Evolutionary conservation across 2,113 vertebrate species (phyloP).

Genomic region (Andinoacara biseriatus): DNA sequence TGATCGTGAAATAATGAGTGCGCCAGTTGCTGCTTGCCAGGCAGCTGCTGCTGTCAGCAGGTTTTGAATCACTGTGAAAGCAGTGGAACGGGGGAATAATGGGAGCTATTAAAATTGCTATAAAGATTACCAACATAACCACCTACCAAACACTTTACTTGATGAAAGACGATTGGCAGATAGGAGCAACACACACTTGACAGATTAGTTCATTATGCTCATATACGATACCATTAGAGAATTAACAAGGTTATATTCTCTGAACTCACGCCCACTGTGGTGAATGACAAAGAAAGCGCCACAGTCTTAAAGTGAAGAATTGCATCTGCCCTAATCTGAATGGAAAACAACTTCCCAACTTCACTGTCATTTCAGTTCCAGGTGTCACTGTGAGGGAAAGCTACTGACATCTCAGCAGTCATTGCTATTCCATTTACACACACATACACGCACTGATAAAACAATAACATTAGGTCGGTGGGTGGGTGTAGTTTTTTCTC

Average conservation of each 20-base stretch:
- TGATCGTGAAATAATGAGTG: conserved; percentile 72
- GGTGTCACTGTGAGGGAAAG: background rate
- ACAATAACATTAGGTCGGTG: background rate
- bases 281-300: background rate
- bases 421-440: background rate
- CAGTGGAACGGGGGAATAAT: conserved; percentile 48
- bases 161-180: conserved; percentile 47
- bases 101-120: conserved; percentile 56
- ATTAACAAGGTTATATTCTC: conserved; percentile 35
- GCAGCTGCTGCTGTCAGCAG: conserved; percentile 69
- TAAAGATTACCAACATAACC: conserved; percentile 60
- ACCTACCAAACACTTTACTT: conserved; percentile 35
- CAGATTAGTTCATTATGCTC: conserved; percentile 47
- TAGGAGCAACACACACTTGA: conserved; percentile 16
- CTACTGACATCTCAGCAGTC: background rate
- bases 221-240: conserved; percentile 31
- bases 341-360: background rate
- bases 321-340: background rate
- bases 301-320: background rate
- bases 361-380: background rate
- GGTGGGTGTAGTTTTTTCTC: background rate
- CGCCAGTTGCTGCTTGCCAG: conserved; percentile 51
- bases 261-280: conserved; percentile 5
- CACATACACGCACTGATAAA: conserved; percentile 1
- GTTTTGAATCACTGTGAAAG: conserved; percentile 62